Conservation (phyloP, 2,888 invertebrate species). For the Synergus japonicus region DNA sequence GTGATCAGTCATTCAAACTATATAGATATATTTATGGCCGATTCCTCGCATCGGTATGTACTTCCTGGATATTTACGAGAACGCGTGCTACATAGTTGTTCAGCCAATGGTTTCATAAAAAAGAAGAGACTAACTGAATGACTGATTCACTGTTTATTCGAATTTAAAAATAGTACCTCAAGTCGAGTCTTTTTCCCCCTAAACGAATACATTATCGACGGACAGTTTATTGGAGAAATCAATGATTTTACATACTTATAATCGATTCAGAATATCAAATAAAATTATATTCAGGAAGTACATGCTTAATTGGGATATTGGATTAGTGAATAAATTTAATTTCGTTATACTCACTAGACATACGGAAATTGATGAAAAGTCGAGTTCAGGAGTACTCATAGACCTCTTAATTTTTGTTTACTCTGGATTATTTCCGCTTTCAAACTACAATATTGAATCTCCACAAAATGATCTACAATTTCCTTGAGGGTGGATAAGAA, state of each 20-base stretch:
- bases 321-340: too few species aligned
- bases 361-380: background rate
- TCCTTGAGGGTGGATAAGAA: background rate
- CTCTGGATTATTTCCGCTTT: background rate
- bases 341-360: too few species aligned
- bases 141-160: background rate
- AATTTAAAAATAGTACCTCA: background rate
- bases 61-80: background rate
- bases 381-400: background rate
- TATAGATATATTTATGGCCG: background rate
- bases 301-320: too few species aligned
- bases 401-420: background rate
- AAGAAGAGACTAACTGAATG: background rate
- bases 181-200: background rate
- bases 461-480: background rate
- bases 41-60: background rate
- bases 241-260: too few species aligned
- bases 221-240: too few species aligned
- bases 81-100: background rate
- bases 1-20: background rate
- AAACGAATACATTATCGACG: background rate
- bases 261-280: too few species aligned
- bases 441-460: conserved; percentile 4
- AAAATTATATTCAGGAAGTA: too few species aligned
- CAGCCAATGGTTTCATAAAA: background rate